Conservation (phyloP, 2,888 invertebrate genomes). For the Tineola bisselliella region DNA sequence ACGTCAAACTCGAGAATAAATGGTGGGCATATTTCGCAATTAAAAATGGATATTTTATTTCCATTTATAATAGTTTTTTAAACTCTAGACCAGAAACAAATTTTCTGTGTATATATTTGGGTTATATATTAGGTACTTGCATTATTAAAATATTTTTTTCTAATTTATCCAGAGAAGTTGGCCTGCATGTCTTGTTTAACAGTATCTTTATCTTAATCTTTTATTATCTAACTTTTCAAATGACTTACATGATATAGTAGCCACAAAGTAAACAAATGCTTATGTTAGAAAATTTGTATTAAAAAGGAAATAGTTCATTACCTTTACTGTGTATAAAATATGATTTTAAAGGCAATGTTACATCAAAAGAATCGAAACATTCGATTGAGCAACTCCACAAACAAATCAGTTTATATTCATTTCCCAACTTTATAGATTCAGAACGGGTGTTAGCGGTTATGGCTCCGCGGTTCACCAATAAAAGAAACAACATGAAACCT, state of each 20-base stretch:
- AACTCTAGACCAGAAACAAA: no score
- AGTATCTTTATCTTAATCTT: neutral
- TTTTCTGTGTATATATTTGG: neutral
- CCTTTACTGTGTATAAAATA: neutral
- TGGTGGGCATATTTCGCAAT: no score
- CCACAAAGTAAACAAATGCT: neutral
- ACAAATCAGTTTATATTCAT: constrained; percentile 1
- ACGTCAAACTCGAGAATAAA: no score
- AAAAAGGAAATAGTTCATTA: neutral
- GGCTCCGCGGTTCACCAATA: constrained; percentile 20
- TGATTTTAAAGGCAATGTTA: neutral
- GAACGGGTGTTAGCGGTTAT: constrained; percentile 1
- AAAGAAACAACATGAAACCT: constrained; percentile 37
- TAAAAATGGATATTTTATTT: no score
- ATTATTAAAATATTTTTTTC: neutral
- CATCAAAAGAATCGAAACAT: neutral
- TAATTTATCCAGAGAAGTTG: neutral
- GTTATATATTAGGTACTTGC: neutral
- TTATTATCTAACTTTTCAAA: constrained; percentile 6
- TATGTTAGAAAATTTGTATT: neutral
- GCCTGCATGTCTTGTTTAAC: neutral
- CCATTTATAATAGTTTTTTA: no score
- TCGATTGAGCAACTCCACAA: neutral
- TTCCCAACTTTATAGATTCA: neutral
- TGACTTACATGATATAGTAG: neutral